Conservation (phyloP, 2,888 invertebrate genomes). For the Tachina fera region DNA sequence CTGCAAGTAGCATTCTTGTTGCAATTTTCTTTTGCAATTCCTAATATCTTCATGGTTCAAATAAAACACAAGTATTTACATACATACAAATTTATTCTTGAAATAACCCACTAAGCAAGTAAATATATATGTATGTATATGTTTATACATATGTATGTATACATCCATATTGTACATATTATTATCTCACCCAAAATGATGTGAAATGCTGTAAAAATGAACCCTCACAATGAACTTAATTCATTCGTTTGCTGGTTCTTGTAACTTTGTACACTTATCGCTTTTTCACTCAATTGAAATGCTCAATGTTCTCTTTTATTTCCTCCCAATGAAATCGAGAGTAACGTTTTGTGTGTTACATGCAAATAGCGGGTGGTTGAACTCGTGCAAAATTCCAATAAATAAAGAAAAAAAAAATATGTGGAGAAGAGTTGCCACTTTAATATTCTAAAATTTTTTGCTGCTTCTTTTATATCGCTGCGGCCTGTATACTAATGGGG, state of each 20-base stretch:
- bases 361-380: conserved; percentile 67
- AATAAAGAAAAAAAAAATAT: background rate
- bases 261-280: conserved; percentile 3
- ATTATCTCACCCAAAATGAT: conserved; percentile 47
- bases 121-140: background rate
- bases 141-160: background rate
- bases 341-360: conserved; percentile 15
- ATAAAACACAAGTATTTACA: background rate
- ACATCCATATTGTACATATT: no score
- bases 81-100: conserved; percentile 15
- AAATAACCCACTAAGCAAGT: conserved; percentile 15
- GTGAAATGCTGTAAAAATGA: conserved; percentile 59
- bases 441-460: background rate
- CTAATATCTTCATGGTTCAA: conserved; percentile 23
- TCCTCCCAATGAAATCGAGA: background rate
- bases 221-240: conserved; percentile 29
- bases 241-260: background rate
- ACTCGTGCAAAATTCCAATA: conserved; percentile 28
- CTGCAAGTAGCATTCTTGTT: conserved; percentile 25
- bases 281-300: conserved; percentile 11
- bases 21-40: conserved; percentile 1
- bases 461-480: background rate
- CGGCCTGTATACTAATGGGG: no score
- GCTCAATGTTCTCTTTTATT: conserved; percentile 15
- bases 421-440: background rate